A percentile compares a stretch with the other conserved stretches of the same genome.
Conservation (phyloP, 2,797 vertebrate species). For the Valencia hispanica region DNA sequence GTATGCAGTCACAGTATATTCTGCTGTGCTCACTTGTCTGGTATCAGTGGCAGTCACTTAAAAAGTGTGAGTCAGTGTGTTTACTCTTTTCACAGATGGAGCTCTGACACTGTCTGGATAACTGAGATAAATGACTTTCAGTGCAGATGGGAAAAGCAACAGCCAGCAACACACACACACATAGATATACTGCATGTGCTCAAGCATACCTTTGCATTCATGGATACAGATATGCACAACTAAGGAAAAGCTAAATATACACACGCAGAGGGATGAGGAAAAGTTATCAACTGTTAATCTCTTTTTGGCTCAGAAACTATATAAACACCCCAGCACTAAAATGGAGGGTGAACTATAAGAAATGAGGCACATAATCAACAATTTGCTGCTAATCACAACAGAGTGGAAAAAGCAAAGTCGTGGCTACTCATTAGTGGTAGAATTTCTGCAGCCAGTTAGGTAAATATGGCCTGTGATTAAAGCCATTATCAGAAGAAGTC, state of each 20-base stretch:
- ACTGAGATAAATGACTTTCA: conserved; percentile 79
- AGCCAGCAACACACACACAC: conserved; percentile 15
- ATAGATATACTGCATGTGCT: conserved; percentile 19
- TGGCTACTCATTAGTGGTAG: conserved; percentile 52
- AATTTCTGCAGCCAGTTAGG: conserved; percentile 46
- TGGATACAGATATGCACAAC: conserved; percentile 2
- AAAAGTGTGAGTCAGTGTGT: conserved; percentile 72
- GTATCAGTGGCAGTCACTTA: conserved; percentile 69
- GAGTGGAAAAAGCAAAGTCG: conserved; percentile 33
- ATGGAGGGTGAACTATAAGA: conserved; percentile 12
- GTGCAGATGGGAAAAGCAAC: conserved; percentile 71
- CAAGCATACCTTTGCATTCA: conserved; percentile 16
- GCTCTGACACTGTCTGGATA: conserved; percentile 78
- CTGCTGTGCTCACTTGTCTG: conserved; percentile 40
- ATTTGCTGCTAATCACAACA: conserved; percentile 45
- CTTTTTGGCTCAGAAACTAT: conserved; percentile 9
- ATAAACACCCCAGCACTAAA: conserved; percentile 18
- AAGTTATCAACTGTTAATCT: conserved; percentile 27
- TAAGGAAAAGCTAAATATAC: conserved; percentile 14
- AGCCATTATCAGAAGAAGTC: conserved; percentile 40
- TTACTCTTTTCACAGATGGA: conserved; percentile 81
- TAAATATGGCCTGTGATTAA: conserved; percentile 41
- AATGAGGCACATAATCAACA: conserved; percentile 38
- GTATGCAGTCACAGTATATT: conserved; percentile 37
- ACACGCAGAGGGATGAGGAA: neutral